Conservation (phyloP, 2,113 vertebrate genomes). For the Pteropus alecto region DNA sequence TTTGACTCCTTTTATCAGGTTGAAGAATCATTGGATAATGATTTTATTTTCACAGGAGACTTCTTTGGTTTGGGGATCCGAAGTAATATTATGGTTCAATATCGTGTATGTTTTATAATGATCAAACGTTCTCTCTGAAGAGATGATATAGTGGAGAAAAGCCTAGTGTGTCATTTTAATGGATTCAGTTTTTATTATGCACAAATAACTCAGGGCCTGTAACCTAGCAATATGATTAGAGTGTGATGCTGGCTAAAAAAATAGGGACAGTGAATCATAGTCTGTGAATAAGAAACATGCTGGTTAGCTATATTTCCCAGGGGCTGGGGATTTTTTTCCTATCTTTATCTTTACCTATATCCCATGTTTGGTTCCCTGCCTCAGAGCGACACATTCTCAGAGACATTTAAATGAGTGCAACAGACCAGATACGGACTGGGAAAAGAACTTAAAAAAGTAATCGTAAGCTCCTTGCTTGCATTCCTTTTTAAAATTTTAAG, state of each 20-base stretch:
- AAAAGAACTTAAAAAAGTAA: conserved; percentile 1
- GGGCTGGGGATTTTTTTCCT: not conserved
- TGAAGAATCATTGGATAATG: conserved; percentile 9
- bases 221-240: conserved; percentile 77
- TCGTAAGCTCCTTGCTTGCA: not conserved
- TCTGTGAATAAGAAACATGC: conserved; percentile 63
- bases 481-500: not conserved
- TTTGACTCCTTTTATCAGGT: not conserved
- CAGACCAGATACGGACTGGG: not conserved
- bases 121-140: conserved; percentile 18
- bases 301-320: conserved; percentile 46
- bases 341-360: conserved; percentile 34
- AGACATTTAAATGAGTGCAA: not conserved
- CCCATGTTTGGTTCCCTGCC: not conserved
- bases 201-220: conserved; percentile 57
- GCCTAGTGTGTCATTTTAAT: conserved; percentile 51
- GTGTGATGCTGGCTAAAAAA: conserved; percentile 68
- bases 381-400: not conserved
- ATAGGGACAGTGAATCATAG: conserved; percentile 70
- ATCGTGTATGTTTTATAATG: not conserved
- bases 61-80: conserved; percentile 11
- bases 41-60: conserved; percentile 1
- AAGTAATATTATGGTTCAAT: not conserved
- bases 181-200: conserved; percentile 62
- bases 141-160: conserved; percentile 23